Evolutionary conservation across 2,888 invertebrate genomes (phyloP).

Genomic region (Napeogenes inachia): DNA sequence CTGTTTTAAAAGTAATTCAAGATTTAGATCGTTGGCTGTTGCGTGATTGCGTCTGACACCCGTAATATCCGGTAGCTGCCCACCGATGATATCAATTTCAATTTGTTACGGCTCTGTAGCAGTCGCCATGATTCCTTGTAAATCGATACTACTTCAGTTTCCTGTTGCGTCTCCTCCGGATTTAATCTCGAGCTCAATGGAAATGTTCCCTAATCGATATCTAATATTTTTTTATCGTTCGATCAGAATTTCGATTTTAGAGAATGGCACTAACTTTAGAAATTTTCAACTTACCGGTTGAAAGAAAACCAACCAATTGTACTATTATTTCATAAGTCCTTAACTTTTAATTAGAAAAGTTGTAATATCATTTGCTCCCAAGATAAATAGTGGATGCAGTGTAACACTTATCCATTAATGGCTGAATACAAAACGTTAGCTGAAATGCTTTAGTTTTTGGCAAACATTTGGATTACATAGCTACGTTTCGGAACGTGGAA

Average conservation of each 20-base stretch:
- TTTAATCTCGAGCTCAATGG: slow-evolving; percentile 67
- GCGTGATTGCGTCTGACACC: slow-evolving; percentile 74
- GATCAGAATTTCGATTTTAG: neutral
- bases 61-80: slow-evolving; percentile 74
- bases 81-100: slow-evolving; percentile 76
- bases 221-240: slow-evolving; percentile 21
- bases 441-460: slow-evolving; percentile 27
- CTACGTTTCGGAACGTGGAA: slow-evolving; percentile 23
- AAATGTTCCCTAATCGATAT: slow-evolving; percentile 44
- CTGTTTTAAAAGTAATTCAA: slow-evolving; percentile 13
- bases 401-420: slow-evolving; percentile 16
- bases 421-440: slow-evolving; percentile 19
- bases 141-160: slow-evolving; percentile 72
- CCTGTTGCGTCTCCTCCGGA: slow-evolving; percentile 67
- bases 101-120: slow-evolving; percentile 73
- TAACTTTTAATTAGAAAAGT: too few relatives aligned
- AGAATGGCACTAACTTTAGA: too few relatives aligned
- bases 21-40: slow-evolving; percentile 34
- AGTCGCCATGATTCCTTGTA: slow-evolving; percentile 66
- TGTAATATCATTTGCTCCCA: neutral
- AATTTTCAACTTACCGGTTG: too few relatives aligned
- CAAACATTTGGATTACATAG: slow-evolving; percentile 27
- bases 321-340: slow-evolving; percentile 11
- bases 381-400: slow-evolving; percentile 1
- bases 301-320: neutral